phyloP scores from a whole-genome alignment of 2,113 vertebrate species.

The Chlorodrepanis virens region DNA sequence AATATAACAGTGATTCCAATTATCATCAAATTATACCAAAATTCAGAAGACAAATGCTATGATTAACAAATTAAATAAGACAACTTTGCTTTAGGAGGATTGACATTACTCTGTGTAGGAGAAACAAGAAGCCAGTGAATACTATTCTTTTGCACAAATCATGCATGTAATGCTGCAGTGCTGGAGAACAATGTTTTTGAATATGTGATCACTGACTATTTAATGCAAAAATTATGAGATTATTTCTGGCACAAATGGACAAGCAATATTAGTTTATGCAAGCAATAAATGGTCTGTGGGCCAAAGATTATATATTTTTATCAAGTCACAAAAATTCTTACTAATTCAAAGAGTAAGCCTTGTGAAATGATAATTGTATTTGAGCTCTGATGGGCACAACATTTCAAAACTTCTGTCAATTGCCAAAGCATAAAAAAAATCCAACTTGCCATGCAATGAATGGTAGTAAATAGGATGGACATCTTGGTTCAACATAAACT shows the following conservation, averaged over 20 bases:
- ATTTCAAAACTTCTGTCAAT: fast-evolving
- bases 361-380: not conserved
- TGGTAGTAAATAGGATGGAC: not conserved
- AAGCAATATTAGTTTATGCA: not conserved
- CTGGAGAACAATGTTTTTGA: not conserved
- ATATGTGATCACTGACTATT: not conserved
- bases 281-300: not conserved
- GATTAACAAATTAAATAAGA: not conserved
- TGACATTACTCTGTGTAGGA: not conserved
- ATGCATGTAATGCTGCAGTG: not conserved
- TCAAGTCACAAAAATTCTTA: not conserved
- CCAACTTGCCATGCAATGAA: not conserved
- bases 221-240: not conserved
- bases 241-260: not conserved
- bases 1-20: not conserved
- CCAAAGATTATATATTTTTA: not conserved
- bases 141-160: not conserved
- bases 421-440: not conserved
- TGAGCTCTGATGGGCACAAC: not conserved
- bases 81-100: not conserved
- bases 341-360: not conserved
- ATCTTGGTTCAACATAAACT: not conserved
- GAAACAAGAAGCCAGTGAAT: not conserved
- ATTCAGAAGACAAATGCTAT: not conserved
- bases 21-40: not conserved